These are phyloP conservation scores for Hoplostethus mediterraneus DNA, from an alignment of 2,797 vertebrate genomes.

Conservation along the genomic window DNA sequence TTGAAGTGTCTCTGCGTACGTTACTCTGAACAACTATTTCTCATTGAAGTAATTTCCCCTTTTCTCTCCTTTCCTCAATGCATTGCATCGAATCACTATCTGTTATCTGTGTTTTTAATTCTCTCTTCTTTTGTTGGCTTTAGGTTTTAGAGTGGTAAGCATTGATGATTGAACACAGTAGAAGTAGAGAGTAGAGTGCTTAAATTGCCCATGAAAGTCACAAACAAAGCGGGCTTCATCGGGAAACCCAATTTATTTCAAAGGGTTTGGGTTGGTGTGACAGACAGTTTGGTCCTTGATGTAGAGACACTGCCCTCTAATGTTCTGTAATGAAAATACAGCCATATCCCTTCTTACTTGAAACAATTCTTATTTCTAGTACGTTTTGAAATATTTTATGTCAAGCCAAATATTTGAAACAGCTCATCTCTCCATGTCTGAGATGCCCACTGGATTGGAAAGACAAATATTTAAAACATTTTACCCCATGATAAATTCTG, in stretches of 20 bases:
- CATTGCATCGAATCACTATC: conserved; percentile 11
- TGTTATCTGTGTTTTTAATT: neutral
- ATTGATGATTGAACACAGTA: conserved; percentile 22
- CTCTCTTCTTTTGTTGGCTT: neutral
- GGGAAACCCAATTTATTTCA: conserved; percentile 17
- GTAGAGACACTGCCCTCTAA: conserved; percentile 69
- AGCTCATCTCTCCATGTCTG: conserved; percentile 43
- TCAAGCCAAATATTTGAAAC: conserved; percentile 48
- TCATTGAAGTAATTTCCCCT: conserved; percentile 5
- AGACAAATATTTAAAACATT: conserved; percentile 53
- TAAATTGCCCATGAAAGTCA: conserved; percentile 29
- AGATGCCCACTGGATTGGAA: conserved; percentile 48
- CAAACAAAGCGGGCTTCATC: conserved; percentile 27
- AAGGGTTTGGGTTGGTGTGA: conserved; percentile 41
- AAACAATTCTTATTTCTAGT: conserved; percentile 57
- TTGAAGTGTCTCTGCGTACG: conserved; percentile 12
- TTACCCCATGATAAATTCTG: conserved; percentile 55
- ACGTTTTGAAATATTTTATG: conserved; percentile 37
- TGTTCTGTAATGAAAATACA: conserved; percentile 59
- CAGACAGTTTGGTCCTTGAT: conserved; percentile 36
- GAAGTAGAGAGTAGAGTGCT: conserved; percentile 12
- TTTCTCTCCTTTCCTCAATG: neutral
- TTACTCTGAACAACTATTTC: conserved; percentile 41
- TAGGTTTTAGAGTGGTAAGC: conserved; percentile 14
- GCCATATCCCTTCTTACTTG: conserved; percentile 28